Base-by-base conservation (phyloP, 2,113 vertebrate species). In the Isichthys henryi region DNA sequence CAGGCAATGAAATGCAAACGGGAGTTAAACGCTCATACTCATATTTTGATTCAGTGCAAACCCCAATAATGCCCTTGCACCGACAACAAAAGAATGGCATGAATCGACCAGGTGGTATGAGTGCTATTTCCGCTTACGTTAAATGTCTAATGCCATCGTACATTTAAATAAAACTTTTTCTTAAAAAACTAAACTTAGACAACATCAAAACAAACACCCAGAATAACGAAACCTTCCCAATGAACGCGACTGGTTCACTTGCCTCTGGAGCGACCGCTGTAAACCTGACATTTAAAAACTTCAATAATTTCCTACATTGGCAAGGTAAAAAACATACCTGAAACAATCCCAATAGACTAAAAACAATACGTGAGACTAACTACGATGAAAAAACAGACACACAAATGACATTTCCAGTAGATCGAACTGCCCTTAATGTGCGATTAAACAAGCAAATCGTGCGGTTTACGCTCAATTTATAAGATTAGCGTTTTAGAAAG, bases 391-490 rank as follows among this genome's bases (percentile, higher is more conserved):
- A 82, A 48, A 48, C 39, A 83, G 7, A 48, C 31, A 62, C 39
- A 46, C 80, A 2, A 50, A 66, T 85, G n/a, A 66, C 53, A 86
- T 19, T 45, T 58, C 52, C 35, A 84, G 39, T 9, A 85, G 31
- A 23, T 53, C 9, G 45, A 89, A 86, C 8, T 89, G 23, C 53
- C 56, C 19, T 49, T 35, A 62, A 62, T 52, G 19, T 89, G 83
- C n/a, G 58, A 13, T 53, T 70, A 86, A 86, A 49, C 82, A 86
- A 89, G n/a, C 85, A 17, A 50, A 89, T 86, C 88, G 27, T 80
- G 70, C 56, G 27, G 43, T 62, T 23, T 88, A 88, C 46, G 45
- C 43, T 31, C 48, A 39, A 80, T 39, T 11, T 11, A 52, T 70
- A n/a, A 39, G 88, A 52, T 11, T 80, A 39, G 39, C 49, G 88